phyloP scores from a whole-genome alignment of 2,797 vertebrate genomes.

The Pipistrellus kuhlii region DNA sequence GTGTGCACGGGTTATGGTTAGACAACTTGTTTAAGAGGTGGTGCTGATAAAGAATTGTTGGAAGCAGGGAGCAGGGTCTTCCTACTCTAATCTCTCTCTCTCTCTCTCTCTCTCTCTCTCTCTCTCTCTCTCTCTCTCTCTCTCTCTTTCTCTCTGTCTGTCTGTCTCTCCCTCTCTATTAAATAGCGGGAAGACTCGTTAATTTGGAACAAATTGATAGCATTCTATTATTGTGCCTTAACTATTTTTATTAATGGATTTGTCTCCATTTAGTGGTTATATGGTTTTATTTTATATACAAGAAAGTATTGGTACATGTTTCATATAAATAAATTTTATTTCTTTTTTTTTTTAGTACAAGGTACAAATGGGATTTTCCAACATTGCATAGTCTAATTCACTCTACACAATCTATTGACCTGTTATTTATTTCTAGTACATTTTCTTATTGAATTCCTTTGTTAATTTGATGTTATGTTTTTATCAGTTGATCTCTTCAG shows the following conservation, averaged over 20 bases:
- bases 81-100: background rate
- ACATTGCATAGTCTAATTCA: background rate
- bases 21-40: background rate
- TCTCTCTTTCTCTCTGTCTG: too few species aligned
- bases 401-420: background rate
- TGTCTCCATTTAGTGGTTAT: background rate
- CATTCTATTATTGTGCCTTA: background rate
- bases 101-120: background rate
- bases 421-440: background rate
- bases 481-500: background rate
- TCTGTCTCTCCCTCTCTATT: background rate
- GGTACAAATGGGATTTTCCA: background rate
- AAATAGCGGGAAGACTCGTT: background rate
- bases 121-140: too few species aligned
- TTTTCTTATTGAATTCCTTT: background rate
- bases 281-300: background rate
- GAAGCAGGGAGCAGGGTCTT: background rate
- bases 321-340: background rate
- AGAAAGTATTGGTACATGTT: background rate
- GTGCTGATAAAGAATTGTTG: background rate
- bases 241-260: background rate
- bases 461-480: conserved; percentile 9
- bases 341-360: background rate
- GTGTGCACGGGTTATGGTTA: background rate
- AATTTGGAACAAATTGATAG: background rate